A percentile compares a stretch with the other conserved stretches of the same genome.
Conservation (phyloP, 2,797 vertebrate species). For the Esox masquinongy region DNA sequence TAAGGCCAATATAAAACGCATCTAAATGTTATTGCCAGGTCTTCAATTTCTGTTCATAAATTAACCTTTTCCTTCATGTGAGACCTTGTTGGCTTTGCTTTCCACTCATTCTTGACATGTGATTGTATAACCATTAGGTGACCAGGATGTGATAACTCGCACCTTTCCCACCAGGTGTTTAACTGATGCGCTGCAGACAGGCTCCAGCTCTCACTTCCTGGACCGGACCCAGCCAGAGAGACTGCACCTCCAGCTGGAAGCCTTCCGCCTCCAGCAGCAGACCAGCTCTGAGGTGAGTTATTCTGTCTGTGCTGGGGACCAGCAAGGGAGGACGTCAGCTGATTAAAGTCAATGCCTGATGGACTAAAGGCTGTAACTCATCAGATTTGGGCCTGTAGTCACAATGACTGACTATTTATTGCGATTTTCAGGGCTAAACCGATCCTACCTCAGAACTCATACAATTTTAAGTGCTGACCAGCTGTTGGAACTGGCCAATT, state of each 20-base stretch:
- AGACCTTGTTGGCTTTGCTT: neutral
- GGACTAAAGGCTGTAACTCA: neutral
- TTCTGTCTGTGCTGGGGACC: neutral
- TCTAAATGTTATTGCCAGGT: neutral
- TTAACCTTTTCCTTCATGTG: neutral
- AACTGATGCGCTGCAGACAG: conserved; percentile 23
- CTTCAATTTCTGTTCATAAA: too few relatives aligned
- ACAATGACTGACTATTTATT: neutral
- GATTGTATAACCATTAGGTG: too few relatives aligned
- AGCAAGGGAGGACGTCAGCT: neutral
- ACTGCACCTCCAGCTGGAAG: conserved; percentile 22
- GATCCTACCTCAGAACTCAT: neutral
- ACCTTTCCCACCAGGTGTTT: conserved; percentile 19
- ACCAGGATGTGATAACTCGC: neutral
- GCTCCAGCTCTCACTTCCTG: conserved; percentile 26
- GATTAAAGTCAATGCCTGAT: neutral
- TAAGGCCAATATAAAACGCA: neutral
- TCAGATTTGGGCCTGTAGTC: neutral
- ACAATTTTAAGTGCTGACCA: neutral
- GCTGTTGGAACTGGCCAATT: neutral
- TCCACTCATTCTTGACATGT: neutral
- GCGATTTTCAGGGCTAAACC: neutral
- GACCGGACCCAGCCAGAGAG: conserved; percentile 15
- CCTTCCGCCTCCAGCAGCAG: conserved; percentile 23
- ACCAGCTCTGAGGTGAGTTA: conserved; percentile 21